phyloP scores from a whole-genome alignment of 2,797 vertebrate genomes.

The Gymnodraco acuticeps region DNA sequence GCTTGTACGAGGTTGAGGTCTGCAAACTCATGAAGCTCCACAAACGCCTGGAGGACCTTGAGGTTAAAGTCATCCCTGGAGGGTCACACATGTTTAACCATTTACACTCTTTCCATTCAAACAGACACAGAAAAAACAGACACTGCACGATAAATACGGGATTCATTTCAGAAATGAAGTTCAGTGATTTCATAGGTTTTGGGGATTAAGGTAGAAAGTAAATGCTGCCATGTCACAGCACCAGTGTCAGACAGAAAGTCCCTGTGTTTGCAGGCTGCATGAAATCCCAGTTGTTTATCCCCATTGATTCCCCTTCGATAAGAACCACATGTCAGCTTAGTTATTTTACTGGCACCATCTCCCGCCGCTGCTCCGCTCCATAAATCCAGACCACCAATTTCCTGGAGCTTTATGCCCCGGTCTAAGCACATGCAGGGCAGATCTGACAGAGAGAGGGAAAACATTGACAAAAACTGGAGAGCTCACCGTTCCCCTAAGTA shows the following conservation, averaged over 20 bases:
- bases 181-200: slow-evolving; percentile 8
- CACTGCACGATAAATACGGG: not conserved
- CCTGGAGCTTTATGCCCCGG: slow-evolving; percentile 62
- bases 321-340: slow-evolving; percentile 71
- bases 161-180: not conserved
- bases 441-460: slow-evolving; percentile 39
- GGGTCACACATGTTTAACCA: slow-evolving; percentile 39
- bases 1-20: slow-evolving; percentile 98
- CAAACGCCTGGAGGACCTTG: slow-evolving; percentile 96
- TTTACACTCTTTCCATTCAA: slow-evolving; percentile 15
- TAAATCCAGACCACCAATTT: slow-evolving; percentile 76
- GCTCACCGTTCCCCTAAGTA: slow-evolving; percentile 89
- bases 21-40: slow-evolving; percentile 98
- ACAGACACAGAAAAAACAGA: slow-evolving; percentile 9
- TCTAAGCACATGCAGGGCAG: slow-evolving; percentile 40
- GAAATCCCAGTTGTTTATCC: slow-evolving; percentile 60
- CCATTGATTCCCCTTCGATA: slow-evolving; percentile 64
- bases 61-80: slow-evolving; percentile 96
- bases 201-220: slow-evolving; percentile 16
- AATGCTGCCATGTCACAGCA: slow-evolving; percentile 25
- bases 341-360: slow-evolving; percentile 51
- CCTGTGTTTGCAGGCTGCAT: slow-evolving; percentile 29
- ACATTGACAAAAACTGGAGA: slow-evolving; percentile 44
- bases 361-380: slow-evolving; percentile 55
- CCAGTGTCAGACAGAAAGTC: slow-evolving; percentile 31